Evolutionary conservation across 2,888 invertebrate species (phyloP).

Genomic region (Eupeodes latifasciatus): DNA sequence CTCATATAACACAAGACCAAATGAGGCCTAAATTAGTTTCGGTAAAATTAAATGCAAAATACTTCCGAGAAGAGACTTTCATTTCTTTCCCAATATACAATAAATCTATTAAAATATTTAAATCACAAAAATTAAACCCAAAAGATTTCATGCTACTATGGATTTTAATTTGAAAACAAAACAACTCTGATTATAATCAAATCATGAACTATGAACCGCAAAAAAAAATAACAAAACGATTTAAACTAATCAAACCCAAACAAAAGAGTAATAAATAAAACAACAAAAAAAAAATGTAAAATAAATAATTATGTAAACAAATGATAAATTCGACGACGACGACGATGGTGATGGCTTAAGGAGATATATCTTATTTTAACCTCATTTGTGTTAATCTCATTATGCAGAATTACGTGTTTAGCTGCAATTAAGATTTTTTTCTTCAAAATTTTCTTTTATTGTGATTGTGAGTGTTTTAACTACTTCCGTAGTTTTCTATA

Average conservation of each 20-base stretch:
- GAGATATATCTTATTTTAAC: slow-evolving; percentile 40
- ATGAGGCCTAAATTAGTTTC: too few relatives aligned
- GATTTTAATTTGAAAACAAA: slow-evolving; percentile 46
- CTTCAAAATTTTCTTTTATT: background rate
- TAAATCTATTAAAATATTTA: slow-evolving; percentile 11
- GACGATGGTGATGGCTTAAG: slow-evolving; percentile 25
- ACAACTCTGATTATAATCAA: slow-evolving; percentile 49
- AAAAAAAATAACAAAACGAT: slow-evolving; percentile 23
- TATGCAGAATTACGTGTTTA: slow-evolving; percentile 56
- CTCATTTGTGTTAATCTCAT: slow-evolving; percentile 55
- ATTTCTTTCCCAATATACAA: background rate
- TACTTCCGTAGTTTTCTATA: slow-evolving; percentile 42
- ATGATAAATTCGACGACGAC: slow-evolving; percentile 48
- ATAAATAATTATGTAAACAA: slow-evolving; percentile 61
- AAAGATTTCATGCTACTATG: slow-evolving; percentile 28
- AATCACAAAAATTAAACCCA: slow-evolving; percentile 17
- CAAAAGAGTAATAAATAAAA: slow-evolving; percentile 37
- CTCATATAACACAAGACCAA: too few relatives aligned
- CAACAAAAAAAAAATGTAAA: slow-evolving; percentile 34
- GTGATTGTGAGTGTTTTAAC: slow-evolving; percentile 8
- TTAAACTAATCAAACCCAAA: slow-evolving; percentile 48
- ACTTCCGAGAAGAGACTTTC: slow-evolving; percentile 6
- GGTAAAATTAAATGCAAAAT: background rate
- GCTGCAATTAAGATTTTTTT: slow-evolving; percentile 26
- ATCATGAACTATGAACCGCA: slow-evolving; percentile 67